Base-by-base conservation (phyloP, 2,113 vertebrate species). In the Erythrolamprus reginae region DNA sequence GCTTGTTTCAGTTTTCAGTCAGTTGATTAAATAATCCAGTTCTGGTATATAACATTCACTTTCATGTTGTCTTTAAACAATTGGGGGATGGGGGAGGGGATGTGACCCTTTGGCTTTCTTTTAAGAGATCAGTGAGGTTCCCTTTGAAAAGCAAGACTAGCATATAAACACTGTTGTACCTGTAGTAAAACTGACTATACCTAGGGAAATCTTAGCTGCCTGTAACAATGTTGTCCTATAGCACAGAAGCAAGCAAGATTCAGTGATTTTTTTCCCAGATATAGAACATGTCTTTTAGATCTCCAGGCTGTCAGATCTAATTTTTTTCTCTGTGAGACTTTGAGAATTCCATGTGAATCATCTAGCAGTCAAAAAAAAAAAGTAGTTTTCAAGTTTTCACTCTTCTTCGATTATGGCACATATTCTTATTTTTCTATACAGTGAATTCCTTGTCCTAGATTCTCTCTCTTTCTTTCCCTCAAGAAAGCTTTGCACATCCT, bases 141-240 rank as follows among this genome's bases (percentile, higher is more conserved):
- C 5, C 38, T 89, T 52, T 83, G 91, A 93, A 89, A 51, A 91
- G 82, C 24, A 92, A 89, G 58, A 48, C 47, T 83, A 5, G 12
- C 26, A 52, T 48, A 48, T 53, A 89, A 38, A 89, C 88, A 85
- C 28, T 17, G 19, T 23, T 84, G 33, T 77, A 77, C 33, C 70
- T 23, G 48, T 3, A 0, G 4, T 85, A 88, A 23, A 51, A 53
- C 24, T 17, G 45, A 38, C 33, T 61, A 85, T 42, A 82, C 33
- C 77, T 5, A 86, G 84, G 89, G n/a, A 28, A 53, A n/a, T 47
- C 65, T 61, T 84, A 88, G 15, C 33, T 23, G 15, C 19, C n/a
- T 77, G 84, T n/a, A 77, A 10, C 33, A 45, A 82, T 77, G 77
- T 23, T 19, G 61, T 51, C 26, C 65, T 23, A 70, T 42, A 86